Base-by-base conservation (phyloP, 2,888 invertebrate genomes). In the Unio pictorum region DNA sequence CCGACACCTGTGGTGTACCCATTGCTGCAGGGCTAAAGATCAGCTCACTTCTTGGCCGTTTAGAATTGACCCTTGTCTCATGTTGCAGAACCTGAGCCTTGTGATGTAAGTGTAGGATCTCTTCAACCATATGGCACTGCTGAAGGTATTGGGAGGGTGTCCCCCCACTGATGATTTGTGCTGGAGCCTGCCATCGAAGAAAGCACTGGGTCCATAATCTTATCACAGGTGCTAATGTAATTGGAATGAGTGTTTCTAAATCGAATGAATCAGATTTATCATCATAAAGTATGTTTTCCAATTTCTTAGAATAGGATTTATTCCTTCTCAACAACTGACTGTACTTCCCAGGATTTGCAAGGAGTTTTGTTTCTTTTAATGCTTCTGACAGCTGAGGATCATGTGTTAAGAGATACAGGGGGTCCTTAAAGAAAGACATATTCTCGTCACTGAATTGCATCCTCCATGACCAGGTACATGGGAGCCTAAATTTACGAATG, bases 191-290 rank as follows among this genome's bases (percentile, higher is more conserved):
- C 95, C 96, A 97, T 54, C 97, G 93, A 88, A 95, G 94, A 91
- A 96, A 97, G 91, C 96, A 96, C 89, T 95, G 95, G 71, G 93
- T 92, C 97, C 97, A 97, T 61, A 97, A 90, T 75, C 94, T 93
- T 80, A 86, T 72, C 30, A 78, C 66, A 4, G 81, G 69, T 11
- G 76, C 69, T 1, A 79, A 73, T 55, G 69, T 75, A 18, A 78
- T 64, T 23, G 85, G 85, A 7, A 73, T 71, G 45, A 86, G 70
- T 55, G 71, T 66, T 54, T 69, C 70, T 23, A 59, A 28, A n/a
- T 55, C 61, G 72, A 66, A 57, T 68, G 66, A 34, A 61, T 74
- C 26, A 64, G 71, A 71, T 68, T 56, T 71, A n/a, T 67, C 73
- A 23, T 65, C 68, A 58, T 30, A 64, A 45, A 77, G 74, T 26